phyloP scores from a whole-genome alignment of 2,797 vertebrate species.

The Etheostoma perlongum region DNA sequence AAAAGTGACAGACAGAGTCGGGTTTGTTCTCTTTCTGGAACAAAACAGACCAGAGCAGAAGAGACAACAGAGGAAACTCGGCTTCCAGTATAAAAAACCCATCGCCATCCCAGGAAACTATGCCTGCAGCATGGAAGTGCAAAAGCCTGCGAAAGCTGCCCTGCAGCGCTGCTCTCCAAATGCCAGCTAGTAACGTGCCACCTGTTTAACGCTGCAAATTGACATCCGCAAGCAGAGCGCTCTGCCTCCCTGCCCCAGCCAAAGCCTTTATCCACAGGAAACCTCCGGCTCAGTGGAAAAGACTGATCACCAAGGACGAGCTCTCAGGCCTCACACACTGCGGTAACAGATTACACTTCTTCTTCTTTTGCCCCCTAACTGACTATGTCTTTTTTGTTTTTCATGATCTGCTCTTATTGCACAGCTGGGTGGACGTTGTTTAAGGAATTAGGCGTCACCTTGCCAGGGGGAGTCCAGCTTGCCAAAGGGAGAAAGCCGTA shows the following conservation, averaged over 20 bases:
- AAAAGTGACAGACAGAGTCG: not conserved
- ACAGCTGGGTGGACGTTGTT: constrained; percentile 40
- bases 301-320: constrained; percentile 41
- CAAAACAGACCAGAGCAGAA: constrained; percentile 6
- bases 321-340: constrained; percentile 29
- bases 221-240: constrained; percentile 29
- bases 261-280: constrained; percentile 55
- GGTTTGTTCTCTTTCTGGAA: not conserved
- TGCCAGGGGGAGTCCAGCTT: constrained; percentile 40
- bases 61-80: not conserved
- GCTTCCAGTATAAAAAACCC: constrained; percentile 41
- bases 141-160: constrained; percentile 50
- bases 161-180: constrained; percentile 52
- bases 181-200: constrained; percentile 58
- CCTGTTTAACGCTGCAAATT: constrained; percentile 65
- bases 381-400: not conserved
- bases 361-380: not conserved
- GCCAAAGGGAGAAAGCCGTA: constrained; percentile 7
- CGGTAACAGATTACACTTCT: constrained; percentile 27
- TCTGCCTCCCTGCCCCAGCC: constrained; percentile 23
- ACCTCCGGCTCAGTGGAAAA: constrained; percentile 17
- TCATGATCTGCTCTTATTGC: not conserved
- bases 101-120: constrained; percentile 40
- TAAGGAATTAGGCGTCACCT: constrained; percentile 45
- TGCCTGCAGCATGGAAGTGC: constrained; percentile 43